phyloP scores from a whole-genome alignment of 1,140 invertebrate species.

The Drosophila grimshawi region DNA sequence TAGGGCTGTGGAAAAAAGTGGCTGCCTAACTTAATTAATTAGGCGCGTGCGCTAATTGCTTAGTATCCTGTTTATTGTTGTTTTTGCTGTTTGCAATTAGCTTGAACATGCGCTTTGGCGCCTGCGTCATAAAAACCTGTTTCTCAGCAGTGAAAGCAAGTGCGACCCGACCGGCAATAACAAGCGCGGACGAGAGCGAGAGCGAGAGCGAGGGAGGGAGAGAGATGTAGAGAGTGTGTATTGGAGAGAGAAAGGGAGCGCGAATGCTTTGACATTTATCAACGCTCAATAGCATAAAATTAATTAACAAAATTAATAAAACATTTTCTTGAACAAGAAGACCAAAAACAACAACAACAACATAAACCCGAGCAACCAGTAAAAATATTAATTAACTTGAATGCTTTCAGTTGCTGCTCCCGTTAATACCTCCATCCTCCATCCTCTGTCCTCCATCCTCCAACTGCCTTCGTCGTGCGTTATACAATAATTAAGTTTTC shows the following conservation, averaged over 20 bases:
- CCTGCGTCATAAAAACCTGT: conserved; percentile 63
- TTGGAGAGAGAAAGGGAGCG: background rate
- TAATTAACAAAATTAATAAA: conserved; percentile 83
- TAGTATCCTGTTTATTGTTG: conserved; percentile 44
- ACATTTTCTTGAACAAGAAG: conserved; percentile 58
- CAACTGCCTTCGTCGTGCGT: conserved; percentile 57
- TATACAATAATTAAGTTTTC: conserved; percentile 83
- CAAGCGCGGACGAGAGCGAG: background rate
- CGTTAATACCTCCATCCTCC: conserved; percentile 21
- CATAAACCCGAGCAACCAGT: conserved; percentile 32
- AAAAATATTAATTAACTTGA: conserved; percentile 78
- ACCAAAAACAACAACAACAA: conserved; percentile 4
- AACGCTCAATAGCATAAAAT: conserved; percentile 68
- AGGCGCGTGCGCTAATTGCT: conserved; percentile 70
- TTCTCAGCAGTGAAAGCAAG: conserved; percentile 39
- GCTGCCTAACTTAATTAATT: conserved; percentile 53
- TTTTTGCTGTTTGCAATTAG: conserved; percentile 64
- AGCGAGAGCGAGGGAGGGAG: background rate
- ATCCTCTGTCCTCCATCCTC: background rate
- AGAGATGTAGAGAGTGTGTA: background rate
- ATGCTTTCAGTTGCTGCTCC: conserved; percentile 50
- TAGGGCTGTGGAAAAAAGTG: conserved; percentile 11
- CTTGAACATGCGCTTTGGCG: conserved; percentile 75
- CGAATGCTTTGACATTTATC: conserved; percentile 63
- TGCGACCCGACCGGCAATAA: background rate